These are phyloP conservation scores for Trypoxylus dichotomus DNA, from an alignment of 1,140 invertebrate species.

Conservation along the genomic window DNA sequence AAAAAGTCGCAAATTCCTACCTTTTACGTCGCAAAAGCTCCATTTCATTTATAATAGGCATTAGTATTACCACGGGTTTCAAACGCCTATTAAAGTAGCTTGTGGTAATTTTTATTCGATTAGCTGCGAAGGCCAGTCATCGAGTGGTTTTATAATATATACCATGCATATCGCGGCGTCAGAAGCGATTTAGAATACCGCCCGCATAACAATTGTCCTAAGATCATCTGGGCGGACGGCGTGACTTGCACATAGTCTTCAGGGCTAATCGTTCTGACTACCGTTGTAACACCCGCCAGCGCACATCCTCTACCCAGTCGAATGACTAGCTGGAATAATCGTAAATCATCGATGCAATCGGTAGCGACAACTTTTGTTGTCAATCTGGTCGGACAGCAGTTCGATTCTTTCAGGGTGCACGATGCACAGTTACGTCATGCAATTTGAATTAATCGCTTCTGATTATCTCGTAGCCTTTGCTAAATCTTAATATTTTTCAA, in stretches of 20 bases:
- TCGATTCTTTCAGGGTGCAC: background rate
- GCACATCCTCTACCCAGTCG: background rate
- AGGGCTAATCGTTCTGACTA: conserved; percentile 15
- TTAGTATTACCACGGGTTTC: too few species aligned
- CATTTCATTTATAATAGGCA: too few species aligned
- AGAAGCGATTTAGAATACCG: background rate
- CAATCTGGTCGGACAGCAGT: background rate
- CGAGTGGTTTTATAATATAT: background rate
- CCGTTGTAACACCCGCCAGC: background rate
- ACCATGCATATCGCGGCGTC: background rate
- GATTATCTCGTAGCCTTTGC: background rate
- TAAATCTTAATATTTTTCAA: background rate
- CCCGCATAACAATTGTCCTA: conserved; percentile 14
- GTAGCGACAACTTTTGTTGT: background rate
- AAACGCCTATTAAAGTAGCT: too few species aligned
- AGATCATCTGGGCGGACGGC: background rate
- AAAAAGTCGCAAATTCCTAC: too few species aligned
- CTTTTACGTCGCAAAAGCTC: too few species aligned
- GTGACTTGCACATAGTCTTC: conserved; percentile 13
- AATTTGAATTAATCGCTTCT: background rate
- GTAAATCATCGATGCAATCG: background rate
- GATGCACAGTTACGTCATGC: background rate
- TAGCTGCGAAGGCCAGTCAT: background rate
- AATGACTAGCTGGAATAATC: conserved; percentile 6
- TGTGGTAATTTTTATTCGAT: background rate